Conservation (phyloP, 2,888 invertebrate species). For the Spialia ferax region DNA sequence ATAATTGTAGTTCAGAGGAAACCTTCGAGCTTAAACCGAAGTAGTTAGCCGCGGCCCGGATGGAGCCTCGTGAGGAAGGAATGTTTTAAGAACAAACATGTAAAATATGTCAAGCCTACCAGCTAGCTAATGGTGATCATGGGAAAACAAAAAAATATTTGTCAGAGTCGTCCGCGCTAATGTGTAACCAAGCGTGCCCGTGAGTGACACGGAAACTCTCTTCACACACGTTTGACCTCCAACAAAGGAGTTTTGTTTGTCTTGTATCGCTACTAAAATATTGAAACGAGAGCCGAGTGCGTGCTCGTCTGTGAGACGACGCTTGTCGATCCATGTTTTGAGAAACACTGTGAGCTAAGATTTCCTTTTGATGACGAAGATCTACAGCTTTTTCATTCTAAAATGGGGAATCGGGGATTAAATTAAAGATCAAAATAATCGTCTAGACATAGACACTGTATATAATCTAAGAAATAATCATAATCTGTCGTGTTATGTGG, state of each 20-base stretch:
- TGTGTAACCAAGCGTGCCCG: constrained; percentile 77
- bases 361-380: constrained; percentile 12
- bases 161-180: constrained; percentile 72
- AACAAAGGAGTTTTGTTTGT: constrained; percentile 83
- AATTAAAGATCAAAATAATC: no score
- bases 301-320: constrained; percentile 68
- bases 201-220: constrained; percentile 83
- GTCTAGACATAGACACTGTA: no score
- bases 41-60: constrained; percentile 11
- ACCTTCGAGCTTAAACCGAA: constrained; percentile 5
- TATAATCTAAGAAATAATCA: no score
- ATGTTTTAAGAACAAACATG: constrained; percentile 65
- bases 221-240: constrained; percentile 84
- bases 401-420: no score
- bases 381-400: no score
- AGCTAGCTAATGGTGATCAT: constrained; percentile 73
- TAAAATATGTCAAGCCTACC: constrained; percentile 65
- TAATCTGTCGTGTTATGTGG: no score
- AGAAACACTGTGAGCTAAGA: constrained; percentile 55
- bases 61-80: constrained; percentile 48
- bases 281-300: constrained; percentile 78
- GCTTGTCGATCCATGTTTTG: constrained; percentile 53
- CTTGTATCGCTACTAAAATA: constrained; percentile 84
- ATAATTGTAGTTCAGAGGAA: constrained; percentile 20
- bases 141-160: constrained; percentile 83